Evolutionary conservation across 1,140 invertebrate genomes (phyloP).

Genomic region (Phymastichus coffea): DNA sequence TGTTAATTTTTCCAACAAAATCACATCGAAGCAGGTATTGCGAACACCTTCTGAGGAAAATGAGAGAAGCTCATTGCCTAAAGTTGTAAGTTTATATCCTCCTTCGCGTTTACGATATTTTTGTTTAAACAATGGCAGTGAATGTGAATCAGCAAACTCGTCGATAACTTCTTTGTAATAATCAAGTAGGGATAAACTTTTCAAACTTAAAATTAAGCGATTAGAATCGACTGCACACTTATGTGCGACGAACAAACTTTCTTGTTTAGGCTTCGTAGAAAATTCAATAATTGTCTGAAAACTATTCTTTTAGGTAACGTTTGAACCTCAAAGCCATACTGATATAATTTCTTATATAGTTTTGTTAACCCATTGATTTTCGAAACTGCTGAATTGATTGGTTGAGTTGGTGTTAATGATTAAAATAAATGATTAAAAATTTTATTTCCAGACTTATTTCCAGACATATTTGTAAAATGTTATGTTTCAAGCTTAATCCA

Average conservation of each 20-base stretch:
- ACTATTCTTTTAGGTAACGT: neutral
- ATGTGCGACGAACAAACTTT: neutral
- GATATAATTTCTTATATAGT: neutral
- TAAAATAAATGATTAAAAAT: neutral
- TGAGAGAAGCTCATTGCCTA: too few relatives aligned
- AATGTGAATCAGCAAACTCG: neutral
- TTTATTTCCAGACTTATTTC: neutral
- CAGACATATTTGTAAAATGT: too few relatives aligned
- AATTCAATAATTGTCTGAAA: neutral
- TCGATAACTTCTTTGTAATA: neutral
- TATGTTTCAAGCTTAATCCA: neutral
- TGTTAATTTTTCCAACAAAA: too few relatives aligned
- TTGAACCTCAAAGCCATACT: neutral
- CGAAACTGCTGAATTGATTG: neutral
- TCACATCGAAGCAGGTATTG: too few relatives aligned
- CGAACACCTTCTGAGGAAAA: too few relatives aligned
- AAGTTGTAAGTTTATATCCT: too few relatives aligned
- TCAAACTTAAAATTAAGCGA: neutral
- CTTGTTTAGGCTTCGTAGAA: neutral
- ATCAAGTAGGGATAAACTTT: neutral
- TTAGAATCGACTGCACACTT: neutral
- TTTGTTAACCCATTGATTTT: slow-evolving; percentile 1
- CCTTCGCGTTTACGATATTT: too few relatives aligned
- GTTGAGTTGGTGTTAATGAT: neutral
- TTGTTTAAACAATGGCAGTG: too few relatives aligned